Conservation (phyloP, 2,113 vertebrate genomes). For the Cercocebus atys region DNA sequence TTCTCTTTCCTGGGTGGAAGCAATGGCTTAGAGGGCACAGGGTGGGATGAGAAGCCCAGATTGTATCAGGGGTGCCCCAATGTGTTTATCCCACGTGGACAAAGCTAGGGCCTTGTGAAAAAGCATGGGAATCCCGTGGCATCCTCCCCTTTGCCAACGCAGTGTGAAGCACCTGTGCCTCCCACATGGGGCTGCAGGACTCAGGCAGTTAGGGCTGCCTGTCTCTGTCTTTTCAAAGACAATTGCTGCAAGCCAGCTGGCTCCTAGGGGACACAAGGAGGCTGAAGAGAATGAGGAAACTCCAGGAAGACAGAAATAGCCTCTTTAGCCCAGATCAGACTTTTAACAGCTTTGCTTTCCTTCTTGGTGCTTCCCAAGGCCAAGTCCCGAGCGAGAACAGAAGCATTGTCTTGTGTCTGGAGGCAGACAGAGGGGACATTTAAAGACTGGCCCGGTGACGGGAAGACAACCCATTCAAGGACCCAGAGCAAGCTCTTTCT, state of each 20-base stretch:
- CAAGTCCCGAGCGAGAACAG: neutral
- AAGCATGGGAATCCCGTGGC: neutral
- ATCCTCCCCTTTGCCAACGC: neutral
- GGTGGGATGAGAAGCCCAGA: neutral
- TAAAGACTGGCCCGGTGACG: neutral
- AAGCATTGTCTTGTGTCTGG: conserved; percentile 36
- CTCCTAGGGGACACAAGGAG: neutral
- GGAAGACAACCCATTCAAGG: conserved; percentile 27
- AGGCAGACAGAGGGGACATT: conserved; percentile 53
- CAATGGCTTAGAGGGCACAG: neutral
- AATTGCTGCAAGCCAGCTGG: neutral
- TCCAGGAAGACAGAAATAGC: neutral
- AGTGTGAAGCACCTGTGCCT: accelerated
- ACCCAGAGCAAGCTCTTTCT: neutral
- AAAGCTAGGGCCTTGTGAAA: neutral
- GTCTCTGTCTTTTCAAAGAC: neutral
- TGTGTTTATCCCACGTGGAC: neutral
- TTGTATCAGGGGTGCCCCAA: neutral
- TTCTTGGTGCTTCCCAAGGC: conserved; percentile 18
- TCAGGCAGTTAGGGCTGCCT: neutral
- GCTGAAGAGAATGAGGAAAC: neutral
- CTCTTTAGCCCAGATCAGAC: neutral
- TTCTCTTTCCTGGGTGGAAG: neutral
- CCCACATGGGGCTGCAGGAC: neutral
- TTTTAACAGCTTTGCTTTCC: conserved; percentile 22